Percentiles rank a stretch among this genome's conserved stretches.
Evolutionary conservation across 2,888 invertebrate genomes (phyloP).

Genomic region (Mythimna vitellina): DNA sequence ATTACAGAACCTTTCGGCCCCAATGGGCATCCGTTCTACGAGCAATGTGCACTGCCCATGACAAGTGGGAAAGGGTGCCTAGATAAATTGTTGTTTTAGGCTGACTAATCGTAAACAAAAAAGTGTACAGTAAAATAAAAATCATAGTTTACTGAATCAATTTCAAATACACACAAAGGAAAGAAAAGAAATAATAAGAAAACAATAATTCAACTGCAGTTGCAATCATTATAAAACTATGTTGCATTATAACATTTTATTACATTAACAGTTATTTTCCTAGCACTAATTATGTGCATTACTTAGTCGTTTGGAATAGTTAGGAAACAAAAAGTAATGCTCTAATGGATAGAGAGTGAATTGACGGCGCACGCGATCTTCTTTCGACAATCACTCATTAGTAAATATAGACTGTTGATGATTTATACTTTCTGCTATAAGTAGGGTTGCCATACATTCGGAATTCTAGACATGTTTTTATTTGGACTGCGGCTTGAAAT

Average conservation of each 20-base stretch:
- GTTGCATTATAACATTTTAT: slow-evolving; percentile 34
- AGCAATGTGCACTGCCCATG: too few relatives aligned
- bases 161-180: not conserved
- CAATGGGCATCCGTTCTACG: too few relatives aligned
- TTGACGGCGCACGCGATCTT: slow-evolving; percentile 61
- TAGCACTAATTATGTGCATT: slow-evolving; percentile 46
- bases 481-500: not conserved
- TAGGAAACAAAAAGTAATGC: slow-evolving; percentile 64
- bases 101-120: not conserved
- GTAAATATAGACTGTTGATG: slow-evolving; percentile 38
- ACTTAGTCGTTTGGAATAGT: slow-evolving; percentile 49
- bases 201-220: slow-evolving; percentile 2
- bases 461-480: not conserved
- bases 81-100: too few relatives aligned
- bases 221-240: slow-evolving; percentile 4
- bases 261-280: slow-evolving; percentile 46
- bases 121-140: not conserved
- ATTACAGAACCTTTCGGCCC: too few relatives aligned
- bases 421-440: slow-evolving; percentile 52
- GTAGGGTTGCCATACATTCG: not conserved
- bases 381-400: slow-evolving; percentile 54
- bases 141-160: too few relatives aligned
- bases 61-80: too few relatives aligned
- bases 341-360: slow-evolving; percentile 66
- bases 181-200: not conserved